Base-by-base conservation (phyloP, 2,113 vertebrate genomes). In the Halichoeres trimaculatus region DNA sequence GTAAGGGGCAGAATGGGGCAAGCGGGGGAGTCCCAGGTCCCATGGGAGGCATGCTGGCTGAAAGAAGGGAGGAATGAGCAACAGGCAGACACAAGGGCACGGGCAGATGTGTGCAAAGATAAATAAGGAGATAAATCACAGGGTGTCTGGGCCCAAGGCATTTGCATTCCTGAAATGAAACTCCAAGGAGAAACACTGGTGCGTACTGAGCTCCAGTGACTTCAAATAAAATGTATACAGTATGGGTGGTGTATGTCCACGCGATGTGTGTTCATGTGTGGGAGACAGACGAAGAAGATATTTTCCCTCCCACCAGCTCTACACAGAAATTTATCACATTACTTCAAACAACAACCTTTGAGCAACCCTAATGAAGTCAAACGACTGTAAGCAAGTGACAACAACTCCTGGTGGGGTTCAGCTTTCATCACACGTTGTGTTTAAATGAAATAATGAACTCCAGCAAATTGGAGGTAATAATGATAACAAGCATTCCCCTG, bases 71-170 rank as follows among this genome's bases (percentile, higher is more conserved):
- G 86, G 89, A 93, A 89, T 86, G 86, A 93, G 92, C 92, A 93
- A 94, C 92, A 94, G 92, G 92, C 92, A 91, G 86, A 91, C 88
- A 90, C 92, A 93, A 89, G 93, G 91, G 90, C 91, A 92, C 85
- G 87, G 90, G 90, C 90, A 94, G 92, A 93, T 94, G 90, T 92
- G 91, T 91, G 91, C 87, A 91, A 92, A 91, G 92, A 94, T 94
- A 93, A 93, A 94, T 94, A 89, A 92, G 87, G 78, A 91, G 91
- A 94, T 94, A 94, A 94, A 94, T 94, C 93, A 93, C 81, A 19
- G 77, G 78, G 88, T 89, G 90, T 93, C 91, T 91, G 90, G 86
- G 87, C 88, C 74, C 75, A 84, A 85, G 89, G 90, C 91, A 93
- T 93, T 91, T 94, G 89, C 93, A 94, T 94, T 93, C 93, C 92